Base-by-base conservation (phyloP, 2,113 vertebrate genomes). In the Peucedramus taeniatus region DNA sequence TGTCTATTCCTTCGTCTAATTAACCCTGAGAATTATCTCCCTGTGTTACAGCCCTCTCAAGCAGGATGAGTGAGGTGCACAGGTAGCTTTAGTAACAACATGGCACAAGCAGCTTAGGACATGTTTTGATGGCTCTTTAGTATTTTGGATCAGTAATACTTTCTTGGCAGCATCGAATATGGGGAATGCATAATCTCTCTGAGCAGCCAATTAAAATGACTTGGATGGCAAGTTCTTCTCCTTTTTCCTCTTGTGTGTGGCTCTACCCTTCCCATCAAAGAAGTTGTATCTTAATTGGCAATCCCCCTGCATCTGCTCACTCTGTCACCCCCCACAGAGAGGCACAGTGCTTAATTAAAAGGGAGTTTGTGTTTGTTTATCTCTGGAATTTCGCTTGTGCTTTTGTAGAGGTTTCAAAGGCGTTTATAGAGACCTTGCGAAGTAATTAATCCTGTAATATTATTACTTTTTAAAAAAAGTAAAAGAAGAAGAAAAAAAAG, bases 261-360 rank as follows among this genome's bases (percentile, higher is more conserved):
- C 94, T 93, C 92, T 96, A 86, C 65, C 92, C 89, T 97, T 94
- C 86, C 93, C 94, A 89, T 97, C 96, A 97, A 91, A 95, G 90
- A 90, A 91, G 75, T 88, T 81, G 42, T 94, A 19, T 97, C 96
- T 97, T 98, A 97, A 97, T 97, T 98, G 96, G 91, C 95, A 97
- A 81, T 82, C 88, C 83, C 91, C 90, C 78, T 94, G 87, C 93
- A 87, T 96, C 95, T 96, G 86, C 96, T 94, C 61, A 22, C 69
- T 61, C 75, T 0, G 1, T 65, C 89, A 89, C 94, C 80, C 90
- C 94, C 93, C 60, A 8, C 72, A 80, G 97, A 96, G 97, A 92
- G 54, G 60, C 86, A 69, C 75, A 30, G 81, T 42, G 89, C 90
- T 93, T 96, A 98, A 96, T 97, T 97, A 97, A 95, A 96, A 90